These are phyloP conservation scores for Anhinga rufa DNA, from an alignment of 2,113 vertebrate genomes.

Conservation along the genomic window DNA sequence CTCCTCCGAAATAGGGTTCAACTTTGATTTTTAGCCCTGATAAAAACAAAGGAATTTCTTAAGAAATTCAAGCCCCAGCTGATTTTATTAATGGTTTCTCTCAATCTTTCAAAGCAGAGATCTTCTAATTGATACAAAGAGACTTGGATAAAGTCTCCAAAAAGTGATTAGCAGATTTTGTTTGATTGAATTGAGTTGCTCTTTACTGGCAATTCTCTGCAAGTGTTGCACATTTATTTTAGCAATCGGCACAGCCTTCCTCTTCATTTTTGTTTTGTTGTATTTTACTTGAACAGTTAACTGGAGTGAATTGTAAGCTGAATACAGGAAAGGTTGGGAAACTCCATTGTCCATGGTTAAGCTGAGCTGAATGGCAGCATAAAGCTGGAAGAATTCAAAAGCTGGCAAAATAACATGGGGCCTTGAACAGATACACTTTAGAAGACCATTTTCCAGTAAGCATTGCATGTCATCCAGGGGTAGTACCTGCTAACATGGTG, in stretches of 20 bases:
- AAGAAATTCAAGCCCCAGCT: background rate
- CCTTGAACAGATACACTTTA: background rate
- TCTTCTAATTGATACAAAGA: background rate
- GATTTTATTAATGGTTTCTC: background rate
- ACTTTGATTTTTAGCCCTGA: background rate
- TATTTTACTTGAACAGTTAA: background rate
- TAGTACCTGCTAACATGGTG: background rate
- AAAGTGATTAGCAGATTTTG: background rate
- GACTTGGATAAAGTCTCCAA: background rate
- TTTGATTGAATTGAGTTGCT: background rate
- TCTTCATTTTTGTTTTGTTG: background rate
- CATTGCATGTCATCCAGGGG: rapidly evolving
- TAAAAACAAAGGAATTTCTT: background rate
- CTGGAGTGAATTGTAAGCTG: background rate
- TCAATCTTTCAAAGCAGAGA: background rate
- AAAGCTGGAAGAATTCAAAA: background rate
- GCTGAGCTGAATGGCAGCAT: background rate
- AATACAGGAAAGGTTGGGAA: background rate
- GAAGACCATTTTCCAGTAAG: background rate
- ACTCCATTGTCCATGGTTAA: background rate
- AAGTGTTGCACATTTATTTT: background rate
- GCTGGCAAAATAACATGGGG: rapidly evolving
- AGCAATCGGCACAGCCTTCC: background rate
- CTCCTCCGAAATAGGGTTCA: background rate
- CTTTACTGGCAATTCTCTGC: background rate